Evolutionary conservation across 2,888 invertebrate species (phyloP).

Genomic region (Cosmia trapezina): DNA sequence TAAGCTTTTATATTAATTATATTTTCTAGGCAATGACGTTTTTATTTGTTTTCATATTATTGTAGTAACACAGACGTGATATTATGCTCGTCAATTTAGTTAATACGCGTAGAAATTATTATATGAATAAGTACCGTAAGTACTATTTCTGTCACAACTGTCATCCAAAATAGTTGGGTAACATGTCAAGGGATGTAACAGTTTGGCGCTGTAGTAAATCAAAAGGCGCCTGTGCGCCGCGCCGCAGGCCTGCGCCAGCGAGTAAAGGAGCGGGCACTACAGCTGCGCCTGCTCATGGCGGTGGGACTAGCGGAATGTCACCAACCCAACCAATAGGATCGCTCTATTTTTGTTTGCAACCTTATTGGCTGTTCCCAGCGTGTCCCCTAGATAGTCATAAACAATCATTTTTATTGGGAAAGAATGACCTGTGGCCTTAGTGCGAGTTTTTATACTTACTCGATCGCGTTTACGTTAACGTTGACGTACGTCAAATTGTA

Average conservation of each 20-base stretch:
- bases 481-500: too few species aligned
- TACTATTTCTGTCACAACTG: conserved; percentile 60
- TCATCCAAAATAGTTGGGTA: conserved; percentile 56
- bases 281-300: not conserved
- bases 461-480: too few species aligned
- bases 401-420: conserved; percentile 10
- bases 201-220: conserved; percentile 84
- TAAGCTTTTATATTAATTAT: conserved; percentile 55
- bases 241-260: conserved; percentile 35
- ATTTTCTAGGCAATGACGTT: conserved; percentile 55
- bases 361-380: conserved; percentile 12
- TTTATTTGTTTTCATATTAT: conserved; percentile 55
- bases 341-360: not conserved
- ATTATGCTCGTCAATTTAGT: conserved; percentile 36
- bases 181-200: conserved; percentile 72
- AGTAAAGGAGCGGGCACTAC: conserved; percentile 45
- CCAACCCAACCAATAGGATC: conserved; percentile 15
- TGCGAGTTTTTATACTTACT: too few species aligned
- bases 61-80: conserved; percentile 50
- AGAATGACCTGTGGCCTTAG: conserved; percentile 9
- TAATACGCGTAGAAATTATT: conserved; percentile 54
- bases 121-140: conserved; percentile 62
- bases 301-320: conserved; percentile 21
- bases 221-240: conserved; percentile 76
- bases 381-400: not conserved